These are phyloP conservation scores for Sebastes steindachneri DNA, from an alignment of 2,797 vertebrate genomes.

Conservation along the genomic window DNA sequence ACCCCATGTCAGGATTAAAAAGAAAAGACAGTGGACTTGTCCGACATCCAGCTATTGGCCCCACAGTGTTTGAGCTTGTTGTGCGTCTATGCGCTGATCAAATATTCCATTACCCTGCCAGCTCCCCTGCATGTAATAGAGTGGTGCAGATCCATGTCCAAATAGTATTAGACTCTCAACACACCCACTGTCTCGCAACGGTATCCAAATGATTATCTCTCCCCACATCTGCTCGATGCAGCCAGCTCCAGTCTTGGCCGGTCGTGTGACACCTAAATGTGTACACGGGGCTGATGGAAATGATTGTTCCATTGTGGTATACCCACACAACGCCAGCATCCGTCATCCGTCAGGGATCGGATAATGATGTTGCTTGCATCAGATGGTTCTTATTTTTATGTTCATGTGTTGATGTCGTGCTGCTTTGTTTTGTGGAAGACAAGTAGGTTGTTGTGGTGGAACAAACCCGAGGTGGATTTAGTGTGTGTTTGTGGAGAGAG, in stretches of 20 bases:
- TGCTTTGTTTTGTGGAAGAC: background rate
- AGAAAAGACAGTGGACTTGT: constrained; percentile 18
- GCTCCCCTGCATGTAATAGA: constrained; percentile 58
- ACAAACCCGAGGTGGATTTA: background rate
- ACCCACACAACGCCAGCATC: constrained; percentile 13
- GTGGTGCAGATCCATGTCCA: constrained; percentile 69
- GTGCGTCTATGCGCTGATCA: constrained; percentile 55
- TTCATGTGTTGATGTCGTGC: background rate
- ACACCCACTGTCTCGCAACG: constrained; percentile 56
- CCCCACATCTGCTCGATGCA: constrained; percentile 45
- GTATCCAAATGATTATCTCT: constrained; percentile 71
- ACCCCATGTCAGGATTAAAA: background rate
- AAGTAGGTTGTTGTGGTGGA: background rate
- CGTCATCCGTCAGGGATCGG: constrained; percentile 16
- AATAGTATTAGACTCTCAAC: constrained; percentile 65
- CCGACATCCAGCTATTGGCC: constrained; percentile 36
- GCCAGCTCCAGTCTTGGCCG: constrained; percentile 22
- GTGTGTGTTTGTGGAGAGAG: background rate
- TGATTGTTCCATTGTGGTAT: constrained; percentile 28
- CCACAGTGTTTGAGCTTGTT: constrained; percentile 41
- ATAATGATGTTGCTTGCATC: background rate
- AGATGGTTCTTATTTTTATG: background rate
- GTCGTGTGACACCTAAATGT: constrained; percentile 31
- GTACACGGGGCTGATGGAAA: constrained; percentile 36
- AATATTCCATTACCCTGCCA: constrained; percentile 72